Base-by-base conservation (phyloP, 2,888 invertebrate species). In the Acanthosepion esculentum region DNA sequence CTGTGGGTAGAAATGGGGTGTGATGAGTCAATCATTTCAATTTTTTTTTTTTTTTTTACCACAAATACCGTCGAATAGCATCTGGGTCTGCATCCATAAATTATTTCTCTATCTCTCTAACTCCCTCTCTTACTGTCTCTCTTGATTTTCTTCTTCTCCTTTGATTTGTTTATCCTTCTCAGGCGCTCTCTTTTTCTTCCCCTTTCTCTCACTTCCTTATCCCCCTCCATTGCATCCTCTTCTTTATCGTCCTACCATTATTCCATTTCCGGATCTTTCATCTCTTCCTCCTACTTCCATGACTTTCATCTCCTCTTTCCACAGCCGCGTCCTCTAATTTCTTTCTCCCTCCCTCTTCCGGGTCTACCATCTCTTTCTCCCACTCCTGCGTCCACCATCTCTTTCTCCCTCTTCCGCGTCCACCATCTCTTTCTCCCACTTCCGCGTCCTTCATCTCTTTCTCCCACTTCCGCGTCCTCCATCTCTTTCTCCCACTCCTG, bases 381-480 rank as follows among this genome's bases (percentile, higher is more conserved):
- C 12, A 0, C 50, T 12, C 8, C 50, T 5, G 8, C 4, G 10
- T 12, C 12, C 12, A 0, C 18, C 0, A 18, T 20, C 0, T 4
- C 20, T 20, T 15, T 4, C 20, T 4, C 55, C 20, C 55, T 8
- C 55, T 41, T 2, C 41, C 41, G 41, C 2, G 41, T 41, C 41
- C 41, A 3, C 41, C 2, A 41, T 41, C 41, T 41, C 3, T 41
- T 41, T 41, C 3, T 41, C 41, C 41, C 41, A 41, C 41, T 41
- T 2, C 41, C 41, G 41, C 2, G 41, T 41, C 41, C 41, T 41
- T 3, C 2, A 41, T 2, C 41, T 41, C 41, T 41, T 41, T 41
- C 41, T 41, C 41, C 41, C 41, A 41, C 41, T 41, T 2, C 41
- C 41, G 41, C 2, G 41, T 41, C 41, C 41, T 41, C 41, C 2